phyloP scores from a whole-genome alignment of 2,888 invertebrate species.

The Leptopilina drosophilae region DNA sequence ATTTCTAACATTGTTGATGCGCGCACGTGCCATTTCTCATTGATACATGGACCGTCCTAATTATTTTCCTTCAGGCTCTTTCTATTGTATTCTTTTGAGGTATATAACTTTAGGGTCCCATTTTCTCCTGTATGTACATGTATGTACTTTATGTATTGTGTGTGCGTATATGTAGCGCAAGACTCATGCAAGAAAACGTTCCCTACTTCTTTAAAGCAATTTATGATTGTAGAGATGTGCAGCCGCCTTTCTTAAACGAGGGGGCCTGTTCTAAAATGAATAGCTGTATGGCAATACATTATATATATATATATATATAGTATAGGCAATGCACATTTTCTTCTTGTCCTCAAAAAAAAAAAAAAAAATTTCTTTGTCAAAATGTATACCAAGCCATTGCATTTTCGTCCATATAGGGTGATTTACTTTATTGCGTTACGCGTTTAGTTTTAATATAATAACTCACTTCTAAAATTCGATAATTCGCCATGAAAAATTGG shows the following conservation, averaged over 20 bases:
- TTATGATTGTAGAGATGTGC: constrained; percentile 31
- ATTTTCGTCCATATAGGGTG: not conserved
- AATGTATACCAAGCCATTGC: constrained; percentile 21
- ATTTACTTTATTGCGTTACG: constrained; percentile 32
- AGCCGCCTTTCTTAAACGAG: constrained; percentile 38
- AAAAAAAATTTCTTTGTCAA: constrained; percentile 28
- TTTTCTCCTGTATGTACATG: not conserved
- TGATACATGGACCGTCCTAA: constrained; percentile 22
- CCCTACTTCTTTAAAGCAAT: constrained; percentile 17
- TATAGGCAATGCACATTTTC: constrained; percentile 22
- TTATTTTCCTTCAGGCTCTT: constrained; percentile 4
- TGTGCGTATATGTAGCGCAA: not conserved
- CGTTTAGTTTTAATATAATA: constrained; percentile 25
- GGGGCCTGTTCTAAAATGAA: constrained; percentile 26
- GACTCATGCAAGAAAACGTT: not conserved
- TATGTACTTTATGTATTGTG: too few relatives aligned
- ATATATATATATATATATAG: not conserved
- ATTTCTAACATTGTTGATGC: not conserved
- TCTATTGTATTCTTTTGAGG: not conserved
- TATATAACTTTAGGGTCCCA: too few relatives aligned
- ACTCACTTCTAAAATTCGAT: constrained; percentile 28
- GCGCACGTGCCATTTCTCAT: constrained; percentile 14
- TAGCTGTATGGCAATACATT: constrained; percentile 15
- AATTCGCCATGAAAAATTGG: constrained; percentile 21
- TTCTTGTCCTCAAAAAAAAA: not conserved